Conservation (phyloP, 2,888 invertebrate genomes). For the Phalera bucephala region DNA sequence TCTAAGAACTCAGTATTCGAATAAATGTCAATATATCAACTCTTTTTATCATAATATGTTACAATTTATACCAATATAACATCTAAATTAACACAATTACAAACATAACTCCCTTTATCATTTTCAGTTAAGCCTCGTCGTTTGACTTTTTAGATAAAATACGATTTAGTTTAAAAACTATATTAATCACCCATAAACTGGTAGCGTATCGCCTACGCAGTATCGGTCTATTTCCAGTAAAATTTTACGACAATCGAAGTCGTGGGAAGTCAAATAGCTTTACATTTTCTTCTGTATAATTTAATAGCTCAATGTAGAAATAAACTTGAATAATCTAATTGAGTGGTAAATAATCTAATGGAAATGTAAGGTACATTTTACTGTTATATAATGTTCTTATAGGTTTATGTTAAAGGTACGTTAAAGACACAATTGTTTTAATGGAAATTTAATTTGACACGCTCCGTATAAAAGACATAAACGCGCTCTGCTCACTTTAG, state of each 20-base stretch:
- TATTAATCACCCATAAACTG: not conserved
- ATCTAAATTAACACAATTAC: no score
- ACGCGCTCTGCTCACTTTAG: constrained; percentile 37
- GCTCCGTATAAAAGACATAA: constrained; percentile 63
- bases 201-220: not conserved
- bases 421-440: constrained; percentile 4
- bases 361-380: not conserved
- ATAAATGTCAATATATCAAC: not conserved
- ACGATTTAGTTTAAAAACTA: not conserved
- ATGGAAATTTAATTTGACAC: constrained; percentile 33
- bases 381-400: not conserved
- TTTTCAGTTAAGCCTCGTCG: no score
- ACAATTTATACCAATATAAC: no score
- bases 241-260: constrained; percentile 1
- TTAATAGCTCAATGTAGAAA: not conserved
- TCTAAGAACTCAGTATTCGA: no score
- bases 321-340: constrained; percentile 5
- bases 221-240: not conserved
- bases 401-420: not conserved
- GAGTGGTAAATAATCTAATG: constrained; percentile 8
- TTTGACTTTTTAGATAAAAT: no score
- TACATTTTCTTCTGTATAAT: constrained; percentile 1
- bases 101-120: no score
- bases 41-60: no score
- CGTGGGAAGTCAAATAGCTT: not conserved